Percentiles rank a stretch among this genome's conserved stretches.
Evolutionary conservation across 2,113 vertebrate genomes (phyloP).

Genomic region (Corvus hawaiiensis): DNA sequence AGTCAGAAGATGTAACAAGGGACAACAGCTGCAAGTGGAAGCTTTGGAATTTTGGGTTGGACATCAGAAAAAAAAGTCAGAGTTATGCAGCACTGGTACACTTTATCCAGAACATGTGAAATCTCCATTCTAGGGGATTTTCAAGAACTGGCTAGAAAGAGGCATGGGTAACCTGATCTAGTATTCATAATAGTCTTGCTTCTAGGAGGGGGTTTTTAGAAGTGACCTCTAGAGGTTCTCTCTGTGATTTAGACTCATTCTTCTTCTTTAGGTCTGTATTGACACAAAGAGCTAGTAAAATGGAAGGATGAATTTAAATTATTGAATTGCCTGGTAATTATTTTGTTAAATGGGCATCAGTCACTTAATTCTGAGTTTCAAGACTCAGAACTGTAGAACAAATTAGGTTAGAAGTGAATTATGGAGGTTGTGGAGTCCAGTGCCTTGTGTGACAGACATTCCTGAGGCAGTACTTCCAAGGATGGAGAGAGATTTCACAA

Average conservation of each 20-base stretch:
- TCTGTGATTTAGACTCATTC: background rate
- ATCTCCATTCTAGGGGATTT: background rate
- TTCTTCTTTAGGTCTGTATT: background rate
- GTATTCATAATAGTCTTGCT: background rate
- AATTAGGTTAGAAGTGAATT: background rate
- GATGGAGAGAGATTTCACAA: background rate
- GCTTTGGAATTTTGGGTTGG: background rate
- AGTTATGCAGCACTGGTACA: background rate
- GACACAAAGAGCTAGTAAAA: background rate
- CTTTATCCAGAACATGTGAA: background rate
- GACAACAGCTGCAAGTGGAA: background rate
- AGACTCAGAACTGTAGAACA: background rate
- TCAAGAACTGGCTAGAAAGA: background rate
- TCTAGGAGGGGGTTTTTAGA: background rate
- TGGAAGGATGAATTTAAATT: background rate
- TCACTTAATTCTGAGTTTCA: background rate
- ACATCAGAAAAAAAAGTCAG: background rate
- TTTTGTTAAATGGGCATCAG: background rate
- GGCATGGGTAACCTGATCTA: background rate
- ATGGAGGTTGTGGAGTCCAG: background rate
- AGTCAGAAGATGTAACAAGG: background rate
- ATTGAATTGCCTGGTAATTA: background rate
- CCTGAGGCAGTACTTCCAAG: background rate
- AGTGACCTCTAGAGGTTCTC: background rate
- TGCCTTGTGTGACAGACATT: background rate